These are phyloP conservation scores for Planococcus citri DNA, from an alignment of 1,140 invertebrate species.

Conservation along the genomic window DNA sequence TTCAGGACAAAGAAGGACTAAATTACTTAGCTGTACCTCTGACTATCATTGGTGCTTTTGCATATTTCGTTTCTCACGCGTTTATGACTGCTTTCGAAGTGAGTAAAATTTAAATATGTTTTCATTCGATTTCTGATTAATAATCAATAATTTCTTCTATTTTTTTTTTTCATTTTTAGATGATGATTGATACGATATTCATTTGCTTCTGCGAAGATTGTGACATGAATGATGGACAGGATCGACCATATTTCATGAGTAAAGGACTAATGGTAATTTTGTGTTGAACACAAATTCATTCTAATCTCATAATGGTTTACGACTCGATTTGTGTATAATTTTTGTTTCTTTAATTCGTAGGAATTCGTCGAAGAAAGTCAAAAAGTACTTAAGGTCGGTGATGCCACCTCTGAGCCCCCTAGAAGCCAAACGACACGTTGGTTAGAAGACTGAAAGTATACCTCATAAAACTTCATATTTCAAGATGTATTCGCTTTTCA, in stretches of 20 bases:
- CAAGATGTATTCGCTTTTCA: not conserved
- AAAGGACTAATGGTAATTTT: slow-evolving; percentile 47
- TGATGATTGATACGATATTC: slow-evolving; percentile 70
- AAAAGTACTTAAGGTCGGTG: slow-evolving; percentile 37
- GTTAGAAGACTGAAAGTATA: slow-evolving; percentile 12
- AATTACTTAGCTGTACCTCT: slow-evolving; percentile 56
- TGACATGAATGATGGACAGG: slow-evolving; percentile 57
- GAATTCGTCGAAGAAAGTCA: slow-evolving; percentile 53
- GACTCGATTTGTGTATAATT: not conserved
- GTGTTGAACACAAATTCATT: slow-evolving; percentile 4
- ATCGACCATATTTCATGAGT: slow-evolving; percentile 60
- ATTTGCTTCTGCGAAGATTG: slow-evolving; percentile 73
- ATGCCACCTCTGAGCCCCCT: slow-evolving; percentile 21
- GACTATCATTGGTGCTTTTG: slow-evolving; percentile 46
- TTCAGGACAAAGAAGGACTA: slow-evolving; percentile 44
- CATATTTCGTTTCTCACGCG: slow-evolving; percentile 60
- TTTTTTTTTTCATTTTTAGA: slow-evolving; percentile 41
- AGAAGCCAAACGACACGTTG: slow-evolving; percentile 7
- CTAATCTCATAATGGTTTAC: too few relatives aligned
- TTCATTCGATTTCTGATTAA: not conserved
- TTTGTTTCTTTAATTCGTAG: slow-evolving; percentile 32
- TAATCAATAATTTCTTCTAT: not conserved
- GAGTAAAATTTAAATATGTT: slow-evolving; percentile 26
- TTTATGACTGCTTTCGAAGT: slow-evolving; percentile 71
- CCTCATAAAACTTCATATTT: not conserved